phyloP scores from a whole-genome alignment of 2,797 vertebrate genomes.

The Paedocypris micromegethes region DNA sequence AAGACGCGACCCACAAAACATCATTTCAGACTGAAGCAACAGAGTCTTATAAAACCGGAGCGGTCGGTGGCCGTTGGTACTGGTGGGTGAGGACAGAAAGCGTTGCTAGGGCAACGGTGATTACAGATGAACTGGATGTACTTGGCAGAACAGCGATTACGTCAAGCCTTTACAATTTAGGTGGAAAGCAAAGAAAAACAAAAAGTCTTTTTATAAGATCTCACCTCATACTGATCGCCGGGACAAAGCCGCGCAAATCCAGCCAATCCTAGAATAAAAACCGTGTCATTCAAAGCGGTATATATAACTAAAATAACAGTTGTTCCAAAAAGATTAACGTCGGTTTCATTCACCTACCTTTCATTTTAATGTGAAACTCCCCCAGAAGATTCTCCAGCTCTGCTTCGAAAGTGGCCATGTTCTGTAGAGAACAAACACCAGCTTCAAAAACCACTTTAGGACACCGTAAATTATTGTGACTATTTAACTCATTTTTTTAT shows the following conservation, averaged over 20 bases:
- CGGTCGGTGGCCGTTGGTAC: conserved; percentile 10
- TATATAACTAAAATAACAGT: neutral
- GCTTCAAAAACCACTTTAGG: neutral
- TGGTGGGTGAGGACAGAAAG: conserved; percentile 31
- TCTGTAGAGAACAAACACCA: conserved; percentile 63
- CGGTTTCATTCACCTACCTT: conserved; percentile 81
- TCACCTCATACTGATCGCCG: conserved; percentile 73
- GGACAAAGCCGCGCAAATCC: conserved; percentile 73
- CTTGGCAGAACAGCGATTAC: conserved; percentile 74
- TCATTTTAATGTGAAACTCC: conserved; percentile 98
- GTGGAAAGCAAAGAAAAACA: conserved; percentile 4
- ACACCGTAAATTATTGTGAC: too few relatives aligned
- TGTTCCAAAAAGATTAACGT: too few relatives aligned
- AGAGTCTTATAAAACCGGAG: conserved; percentile 25
- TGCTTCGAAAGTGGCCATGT: conserved; percentile 89
- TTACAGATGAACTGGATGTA: conserved; percentile 28
- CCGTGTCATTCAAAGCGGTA: neutral
- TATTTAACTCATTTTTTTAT: too few relatives aligned
- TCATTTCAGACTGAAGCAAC: conserved; percentile 1
- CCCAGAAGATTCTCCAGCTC: conserved; percentile 92
- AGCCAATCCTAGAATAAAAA: conserved; percentile 60
- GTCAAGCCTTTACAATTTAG: conserved; percentile 63
- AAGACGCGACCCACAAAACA: neutral
- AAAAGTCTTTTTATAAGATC: conserved; percentile 25
- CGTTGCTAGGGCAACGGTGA: conserved; percentile 43